These are phyloP conservation scores for Microtus oregoni DNA, from an alignment of 2,113 vertebrate genomes.

Conservation along the genomic window DNA sequence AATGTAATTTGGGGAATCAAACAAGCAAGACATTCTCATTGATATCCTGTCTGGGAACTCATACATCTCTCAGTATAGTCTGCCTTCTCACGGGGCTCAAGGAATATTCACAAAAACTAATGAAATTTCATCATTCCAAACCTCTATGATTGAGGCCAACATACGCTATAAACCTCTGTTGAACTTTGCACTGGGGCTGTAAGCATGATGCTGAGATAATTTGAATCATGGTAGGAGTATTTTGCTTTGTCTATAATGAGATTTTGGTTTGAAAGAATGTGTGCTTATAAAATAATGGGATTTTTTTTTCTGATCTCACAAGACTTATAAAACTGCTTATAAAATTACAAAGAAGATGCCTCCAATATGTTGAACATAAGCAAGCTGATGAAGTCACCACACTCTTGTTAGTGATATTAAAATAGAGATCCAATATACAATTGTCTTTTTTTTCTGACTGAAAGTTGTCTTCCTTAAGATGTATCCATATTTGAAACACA, in stretches of 20 bases:
- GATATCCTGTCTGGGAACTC: neutral
- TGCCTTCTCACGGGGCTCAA: slow-evolving; percentile 17
- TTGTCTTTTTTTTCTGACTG: neutral
- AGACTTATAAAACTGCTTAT: slow-evolving; percentile 53
- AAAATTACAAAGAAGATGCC: slow-evolving; percentile 39
- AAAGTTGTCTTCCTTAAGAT: neutral
- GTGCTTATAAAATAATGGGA: slow-evolving; percentile 52
- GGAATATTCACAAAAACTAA: slow-evolving; percentile 65
- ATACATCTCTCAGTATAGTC: neutral
- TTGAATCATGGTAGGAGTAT: neutral
- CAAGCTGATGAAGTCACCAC: slow-evolving; percentile 11
- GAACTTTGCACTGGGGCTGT: slow-evolving; percentile 56
- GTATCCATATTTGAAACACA: neutral
- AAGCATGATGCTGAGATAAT: slow-evolving; percentile 44
- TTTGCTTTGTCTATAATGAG: slow-evolving; percentile 60
- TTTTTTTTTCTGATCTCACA: slow-evolving; percentile 34
- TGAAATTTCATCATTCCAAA: slow-evolving; percentile 64
- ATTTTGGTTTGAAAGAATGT: slow-evolving; percentile 4
- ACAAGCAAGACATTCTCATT: neutral
- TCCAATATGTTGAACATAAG: slow-evolving; percentile 1
- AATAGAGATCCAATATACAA: neutral
- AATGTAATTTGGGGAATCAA: neutral
- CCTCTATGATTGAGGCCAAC: slow-evolving; percentile 42
- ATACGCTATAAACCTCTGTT: slow-evolving; percentile 62
- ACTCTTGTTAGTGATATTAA: neutral